phyloP scores from a whole-genome alignment of 2,797 vertebrate species.

The Valencia hispanica region DNA sequence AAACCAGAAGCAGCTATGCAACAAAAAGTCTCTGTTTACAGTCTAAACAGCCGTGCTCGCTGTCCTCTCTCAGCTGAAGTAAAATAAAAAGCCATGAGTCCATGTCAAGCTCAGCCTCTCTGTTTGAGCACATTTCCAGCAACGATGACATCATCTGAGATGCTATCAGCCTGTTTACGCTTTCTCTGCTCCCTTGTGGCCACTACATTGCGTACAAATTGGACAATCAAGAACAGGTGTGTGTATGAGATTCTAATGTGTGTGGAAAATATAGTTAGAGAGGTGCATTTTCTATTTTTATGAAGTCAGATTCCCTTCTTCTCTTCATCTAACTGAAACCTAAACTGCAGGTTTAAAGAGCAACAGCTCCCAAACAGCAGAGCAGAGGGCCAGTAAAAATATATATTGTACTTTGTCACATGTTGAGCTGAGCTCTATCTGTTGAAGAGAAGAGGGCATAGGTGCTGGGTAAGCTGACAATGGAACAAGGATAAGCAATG shows the following conservation, averaged over 20 bases:
- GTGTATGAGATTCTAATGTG: constrained; percentile 30
- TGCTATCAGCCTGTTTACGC: constrained; percentile 62
- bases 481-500: constrained; percentile 49
- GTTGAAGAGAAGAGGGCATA: constrained; percentile 35
- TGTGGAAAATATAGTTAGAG: background rate
- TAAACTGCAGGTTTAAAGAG: constrained; percentile 54
- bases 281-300: constrained; percentile 14
- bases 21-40: constrained; percentile 56
- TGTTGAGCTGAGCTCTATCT: constrained; percentile 69
- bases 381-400: constrained; percentile 48
- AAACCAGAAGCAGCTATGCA: constrained; percentile 18
- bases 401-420: constrained; percentile 53
- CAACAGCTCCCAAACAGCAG: constrained; percentile 17
- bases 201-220: constrained; percentile 54
- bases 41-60: constrained; percentile 28
- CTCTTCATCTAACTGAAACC: background rate
- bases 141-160: constrained; percentile 55
- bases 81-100: constrained; percentile 5
- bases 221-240: constrained; percentile 69
- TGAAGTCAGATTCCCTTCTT: background rate
- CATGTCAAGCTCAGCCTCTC: background rate
- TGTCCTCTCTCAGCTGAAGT: constrained; percentile 28
- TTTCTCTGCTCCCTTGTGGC: constrained; percentile 48
- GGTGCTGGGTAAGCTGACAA: background rate
- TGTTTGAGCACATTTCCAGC: constrained; percentile 20